These are phyloP conservation scores for Oncorhynchus kisutch DNA, from an alignment of 2,113 vertebrate genomes.

Conservation along the genomic window DNA sequence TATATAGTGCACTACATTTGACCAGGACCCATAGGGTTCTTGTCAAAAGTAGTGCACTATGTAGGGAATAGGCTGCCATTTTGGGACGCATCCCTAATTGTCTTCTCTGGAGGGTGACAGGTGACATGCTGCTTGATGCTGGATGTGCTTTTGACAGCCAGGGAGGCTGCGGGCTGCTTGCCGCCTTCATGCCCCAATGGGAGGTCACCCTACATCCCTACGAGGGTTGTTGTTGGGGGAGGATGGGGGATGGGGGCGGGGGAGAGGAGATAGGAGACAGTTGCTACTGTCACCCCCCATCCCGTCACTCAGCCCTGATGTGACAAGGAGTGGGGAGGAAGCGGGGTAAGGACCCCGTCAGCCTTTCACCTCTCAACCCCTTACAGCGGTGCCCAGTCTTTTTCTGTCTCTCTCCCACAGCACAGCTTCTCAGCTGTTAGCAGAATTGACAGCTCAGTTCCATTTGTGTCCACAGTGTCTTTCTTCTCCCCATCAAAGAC, in stretches of 20 bases:
- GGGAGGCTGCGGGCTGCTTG: constrained; percentile 27
- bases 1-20: too few species aligned
- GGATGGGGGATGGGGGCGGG: constrained; percentile 19
- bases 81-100: constrained; percentile 7
- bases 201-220: constrained; percentile 54
- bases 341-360: constrained; percentile 36
- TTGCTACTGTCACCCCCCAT: constrained; percentile 65
- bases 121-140: constrained; percentile 15
- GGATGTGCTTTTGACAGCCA: constrained; percentile 66
- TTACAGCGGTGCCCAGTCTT: not conserved
- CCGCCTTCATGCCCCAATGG: constrained; percentile 29
- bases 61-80: too few species aligned
- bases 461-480: too few species aligned
- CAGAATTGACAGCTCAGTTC: too few species aligned
- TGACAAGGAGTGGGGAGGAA: constrained; percentile 41
- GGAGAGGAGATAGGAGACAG: constrained; percentile 52
- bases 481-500: too few species aligned
- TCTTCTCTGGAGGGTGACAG: constrained; percentile 19
- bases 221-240: not conserved
- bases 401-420: not conserved
- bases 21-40: too few species aligned
- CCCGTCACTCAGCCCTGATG: constrained; percentile 63
- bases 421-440: not conserved
- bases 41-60: too few species aligned
- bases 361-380: not conserved